These are phyloP conservation scores for Ophiodon elongatus DNA, from an alignment of 2,113 vertebrate genomes.

Conservation along the genomic window DNA sequence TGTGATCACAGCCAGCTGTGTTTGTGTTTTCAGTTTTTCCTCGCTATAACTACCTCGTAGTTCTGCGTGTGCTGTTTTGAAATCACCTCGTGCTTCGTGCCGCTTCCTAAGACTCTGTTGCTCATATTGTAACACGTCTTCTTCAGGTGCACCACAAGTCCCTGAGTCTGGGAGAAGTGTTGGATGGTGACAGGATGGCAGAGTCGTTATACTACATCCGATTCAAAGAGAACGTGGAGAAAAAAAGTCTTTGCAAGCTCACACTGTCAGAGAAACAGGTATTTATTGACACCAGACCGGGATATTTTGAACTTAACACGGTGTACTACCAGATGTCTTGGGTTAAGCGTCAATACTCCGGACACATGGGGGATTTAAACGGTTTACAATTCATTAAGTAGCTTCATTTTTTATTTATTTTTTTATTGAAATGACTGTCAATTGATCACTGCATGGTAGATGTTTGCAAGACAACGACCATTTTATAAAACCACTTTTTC, in stretches of 20 bases:
- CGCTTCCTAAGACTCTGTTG: not conserved
- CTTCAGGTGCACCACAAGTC: conserved; percentile 90
- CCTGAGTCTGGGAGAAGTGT: conserved; percentile 91
- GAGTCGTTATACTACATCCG: conserved; percentile 90
- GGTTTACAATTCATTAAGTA: not conserved
- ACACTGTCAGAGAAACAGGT: conserved; percentile 86
- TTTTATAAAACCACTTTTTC: not conserved
- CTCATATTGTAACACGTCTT: conserved; percentile 7
- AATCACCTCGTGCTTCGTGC: not conserved
- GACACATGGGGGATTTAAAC: not conserved
- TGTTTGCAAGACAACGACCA: not conserved
- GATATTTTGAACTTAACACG: not conserved
- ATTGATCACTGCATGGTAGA: not conserved
- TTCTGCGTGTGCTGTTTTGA: not conserved
- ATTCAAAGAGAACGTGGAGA: conserved; percentile 88
- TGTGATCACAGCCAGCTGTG: not conserved
- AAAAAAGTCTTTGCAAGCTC: conserved; percentile 86
- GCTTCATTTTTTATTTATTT: not conserved
- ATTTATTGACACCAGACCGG: not conserved
- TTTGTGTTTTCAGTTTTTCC: not conserved
- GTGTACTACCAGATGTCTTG: not conserved
- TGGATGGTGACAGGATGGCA: conserved; percentile 94
- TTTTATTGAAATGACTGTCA: not conserved
- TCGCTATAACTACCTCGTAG: not conserved
- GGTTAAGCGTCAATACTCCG: not conserved